Percentiles rank a stretch among this genome's conserved stretches.
Conservation (phyloP, 2,888 invertebrate genomes). For the Caenorhabditis sp. region DNA sequence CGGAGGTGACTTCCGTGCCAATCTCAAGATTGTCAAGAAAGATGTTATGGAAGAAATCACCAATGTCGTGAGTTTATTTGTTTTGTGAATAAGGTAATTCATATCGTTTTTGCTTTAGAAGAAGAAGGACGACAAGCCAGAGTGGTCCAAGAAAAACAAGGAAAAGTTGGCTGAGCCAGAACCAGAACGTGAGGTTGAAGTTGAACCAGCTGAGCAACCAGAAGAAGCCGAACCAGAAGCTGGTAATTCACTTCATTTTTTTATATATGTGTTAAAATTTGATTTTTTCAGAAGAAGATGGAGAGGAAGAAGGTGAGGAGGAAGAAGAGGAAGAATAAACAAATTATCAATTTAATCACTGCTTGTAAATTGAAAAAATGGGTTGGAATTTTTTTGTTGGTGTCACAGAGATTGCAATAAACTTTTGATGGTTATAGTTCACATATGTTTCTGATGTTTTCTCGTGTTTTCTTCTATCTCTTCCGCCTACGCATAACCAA, state of each 20-base stretch:
- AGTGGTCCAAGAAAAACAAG: conserved; percentile 66
- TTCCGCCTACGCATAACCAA: no score
- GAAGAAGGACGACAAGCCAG: conserved; percentile 70
- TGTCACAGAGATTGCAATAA: no score
- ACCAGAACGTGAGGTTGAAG: conserved; percentile 26
- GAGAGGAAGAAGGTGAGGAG: conserved; percentile 38
- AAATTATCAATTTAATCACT: neutral
- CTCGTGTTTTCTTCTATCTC: no score
- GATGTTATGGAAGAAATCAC: conserved; percentile 78
- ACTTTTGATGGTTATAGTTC: no score
- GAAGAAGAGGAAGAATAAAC: conserved; percentile 44
- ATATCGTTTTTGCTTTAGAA: conserved; percentile 39
- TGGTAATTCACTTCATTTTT: conserved; percentile 2
- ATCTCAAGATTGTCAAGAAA: conserved; percentile 93
- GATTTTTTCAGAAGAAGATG: conserved; percentile 31
- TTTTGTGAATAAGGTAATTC: neutral
- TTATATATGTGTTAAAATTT: neutral
- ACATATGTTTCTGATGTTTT: no score
- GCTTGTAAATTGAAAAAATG: conserved; percentile 4
- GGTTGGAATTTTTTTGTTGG: neutral
- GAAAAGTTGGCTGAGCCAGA: conserved; percentile 46
- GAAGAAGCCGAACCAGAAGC: conserved; percentile 35
- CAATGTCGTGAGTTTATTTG: conserved; percentile 36
- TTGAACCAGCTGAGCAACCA: conserved; percentile 30
- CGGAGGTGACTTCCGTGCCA: conserved; percentile 79